Percentiles rank a stretch among this genome's conserved stretches.
Evolutionary conservation across 2,797 vertebrate genomes (phyloP).

Genomic region (Amblyraja radiata): DNA sequence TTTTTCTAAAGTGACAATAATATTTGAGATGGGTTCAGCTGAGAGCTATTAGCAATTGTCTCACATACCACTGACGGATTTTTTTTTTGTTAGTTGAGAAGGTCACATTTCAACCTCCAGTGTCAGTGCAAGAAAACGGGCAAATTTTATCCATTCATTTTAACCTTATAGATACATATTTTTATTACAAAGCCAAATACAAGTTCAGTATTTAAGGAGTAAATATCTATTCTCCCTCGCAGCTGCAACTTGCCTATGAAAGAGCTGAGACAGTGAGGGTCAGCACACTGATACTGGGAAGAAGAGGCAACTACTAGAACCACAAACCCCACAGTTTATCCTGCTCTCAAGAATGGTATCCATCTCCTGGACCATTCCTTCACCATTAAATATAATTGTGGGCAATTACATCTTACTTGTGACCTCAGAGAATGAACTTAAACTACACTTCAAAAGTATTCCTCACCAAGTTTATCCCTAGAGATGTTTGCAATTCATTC

Average conservation of each 20-base stretch:
- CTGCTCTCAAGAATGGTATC: not conserved
- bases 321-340: not conserved
- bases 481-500: not conserved
- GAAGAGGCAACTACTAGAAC: not conserved
- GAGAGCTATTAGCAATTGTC: not conserved
- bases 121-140: not conserved
- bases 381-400: not conserved
- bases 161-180: not conserved
- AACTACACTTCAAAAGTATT: not conserved
- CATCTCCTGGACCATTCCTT: not conserved
- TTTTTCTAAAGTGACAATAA: not conserved
- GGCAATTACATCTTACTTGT: not conserved
- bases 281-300: not conserved
- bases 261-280: not conserved
- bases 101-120: not conserved
- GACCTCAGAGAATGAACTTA: not conserved
- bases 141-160: not conserved
- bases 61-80: not conserved
- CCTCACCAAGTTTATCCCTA: not conserved
- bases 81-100: no score
- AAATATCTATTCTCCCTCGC: not conserved
- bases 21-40: not conserved
- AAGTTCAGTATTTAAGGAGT: not conserved
- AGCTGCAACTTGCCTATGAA: not conserved
- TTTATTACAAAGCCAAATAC: not conserved